Evolutionary conservation across 2,113 vertebrate species (phyloP).

Genomic region (Axis porcinus): DNA sequence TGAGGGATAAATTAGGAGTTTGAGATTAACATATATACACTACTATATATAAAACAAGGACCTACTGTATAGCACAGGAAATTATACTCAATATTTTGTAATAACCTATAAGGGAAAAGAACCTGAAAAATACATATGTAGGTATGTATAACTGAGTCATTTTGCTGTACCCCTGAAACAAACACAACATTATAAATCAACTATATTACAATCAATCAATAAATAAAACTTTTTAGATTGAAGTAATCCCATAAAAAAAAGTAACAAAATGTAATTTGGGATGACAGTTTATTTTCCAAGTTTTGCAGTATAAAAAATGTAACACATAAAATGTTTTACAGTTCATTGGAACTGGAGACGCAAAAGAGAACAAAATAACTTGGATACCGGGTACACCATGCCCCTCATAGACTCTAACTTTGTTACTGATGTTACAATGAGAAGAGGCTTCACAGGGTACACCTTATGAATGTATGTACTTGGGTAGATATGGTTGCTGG

Average conservation of each 20-base stretch:
- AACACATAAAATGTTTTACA: constrained; percentile 76
- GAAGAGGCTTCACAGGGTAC: constrained; percentile 31
- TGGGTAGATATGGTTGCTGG: constrained; percentile 52
- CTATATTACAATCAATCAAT: neutral
- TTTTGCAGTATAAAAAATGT: constrained; percentile 81
- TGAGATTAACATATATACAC: neutral
- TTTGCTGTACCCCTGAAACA: neutral
- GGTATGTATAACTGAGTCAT: neutral
- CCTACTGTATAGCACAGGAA: neutral
- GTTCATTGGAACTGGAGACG: constrained; percentile 49
- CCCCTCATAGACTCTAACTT: constrained; percentile 57
- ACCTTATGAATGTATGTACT: constrained; percentile 41
- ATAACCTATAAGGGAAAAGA: neutral
- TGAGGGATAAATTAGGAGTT: neutral
- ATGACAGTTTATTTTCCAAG: constrained; percentile 81
- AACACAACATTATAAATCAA: neutral
- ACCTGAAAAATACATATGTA: neutral
- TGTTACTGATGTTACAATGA: constrained; percentile 17
- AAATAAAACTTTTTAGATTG: neutral
- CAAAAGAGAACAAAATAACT: constrained; percentile 70
- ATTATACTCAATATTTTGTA: neutral
- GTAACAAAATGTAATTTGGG: constrained; percentile 14
- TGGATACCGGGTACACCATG: constrained; percentile 56
- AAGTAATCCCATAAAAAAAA: neutral
- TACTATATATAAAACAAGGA: neutral